phyloP scores from a whole-genome alignment of 2,797 vertebrate genomes.

The Rhinogobio ventralis region DNA sequence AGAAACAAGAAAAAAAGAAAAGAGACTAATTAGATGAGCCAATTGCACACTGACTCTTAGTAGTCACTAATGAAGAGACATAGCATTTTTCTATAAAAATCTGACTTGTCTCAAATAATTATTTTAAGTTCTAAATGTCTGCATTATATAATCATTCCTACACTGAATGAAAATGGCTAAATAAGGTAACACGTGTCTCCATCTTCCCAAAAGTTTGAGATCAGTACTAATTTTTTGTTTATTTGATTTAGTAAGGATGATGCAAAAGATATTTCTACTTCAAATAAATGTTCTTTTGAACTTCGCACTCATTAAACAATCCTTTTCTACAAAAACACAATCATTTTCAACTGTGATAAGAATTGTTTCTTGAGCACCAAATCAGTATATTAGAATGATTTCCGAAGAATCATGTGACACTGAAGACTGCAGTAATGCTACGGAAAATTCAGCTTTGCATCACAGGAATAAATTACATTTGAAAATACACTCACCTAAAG shows the following conservation, averaged over 20 bases:
- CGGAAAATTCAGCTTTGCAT: too few species aligned
- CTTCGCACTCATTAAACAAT: not conserved
- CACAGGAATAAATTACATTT: too few species aligned
- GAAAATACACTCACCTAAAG: too few species aligned
- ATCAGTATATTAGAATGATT: too few species aligned
- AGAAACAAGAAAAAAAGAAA: slow-evolving; percentile 43
- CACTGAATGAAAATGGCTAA: too few species aligned
- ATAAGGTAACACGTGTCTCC: not conserved
- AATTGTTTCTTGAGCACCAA: too few species aligned
- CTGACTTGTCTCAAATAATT: not conserved
- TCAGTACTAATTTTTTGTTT: not conserved
- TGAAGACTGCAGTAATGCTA: not conserved
- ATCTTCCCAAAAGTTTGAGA: not conserved
- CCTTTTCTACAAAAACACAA: not conserved
- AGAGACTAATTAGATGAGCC: not conserved
- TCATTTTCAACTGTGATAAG: not conserved
- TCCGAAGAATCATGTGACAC: too few species aligned
- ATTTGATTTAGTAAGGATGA: not conserved
- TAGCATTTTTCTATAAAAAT: not conserved
- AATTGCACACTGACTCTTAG: not conserved
- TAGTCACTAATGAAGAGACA: not conserved
- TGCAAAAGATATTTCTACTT: not conserved
- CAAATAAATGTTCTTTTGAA: not conserved
- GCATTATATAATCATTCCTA: too few species aligned
- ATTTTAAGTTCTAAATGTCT: not conserved